phyloP scores from a whole-genome alignment of 2,113 vertebrate species.

The Brachirus orientalis region DNA sequence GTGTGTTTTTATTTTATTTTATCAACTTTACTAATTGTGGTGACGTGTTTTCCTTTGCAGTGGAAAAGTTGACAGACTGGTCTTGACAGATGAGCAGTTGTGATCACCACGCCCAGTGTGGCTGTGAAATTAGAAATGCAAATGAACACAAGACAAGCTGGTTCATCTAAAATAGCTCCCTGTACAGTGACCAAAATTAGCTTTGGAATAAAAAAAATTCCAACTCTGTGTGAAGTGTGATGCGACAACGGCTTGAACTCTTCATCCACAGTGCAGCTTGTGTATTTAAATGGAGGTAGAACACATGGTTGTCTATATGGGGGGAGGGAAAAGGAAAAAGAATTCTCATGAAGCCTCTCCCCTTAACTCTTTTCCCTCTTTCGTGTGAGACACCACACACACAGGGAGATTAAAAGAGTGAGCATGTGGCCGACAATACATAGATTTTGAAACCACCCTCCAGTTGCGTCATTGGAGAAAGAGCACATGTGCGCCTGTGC shows the following conservation, averaged over 20 bases:
- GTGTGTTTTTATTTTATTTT: too few relatives aligned
- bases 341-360: slow-evolving; percentile 11
- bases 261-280: slow-evolving; percentile 12
- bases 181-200: too few relatives aligned
- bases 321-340: slow-evolving; percentile 8
- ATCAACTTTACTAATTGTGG: too few relatives aligned
- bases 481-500: slow-evolving; percentile 54
- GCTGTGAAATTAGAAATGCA: too few relatives aligned
- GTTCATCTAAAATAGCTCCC: too few relatives aligned
- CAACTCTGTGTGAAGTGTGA: too few relatives aligned
- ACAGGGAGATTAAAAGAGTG: background rate
- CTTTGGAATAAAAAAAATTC: too few relatives aligned
- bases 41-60: too few relatives aligned
- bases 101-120: too few relatives aligned
- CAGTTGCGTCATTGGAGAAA: slow-evolving; percentile 25
- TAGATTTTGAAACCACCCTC: slow-evolving; percentile 42
- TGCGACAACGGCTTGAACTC: background rate
- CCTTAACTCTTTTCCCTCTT: slow-evolving; percentile 5
- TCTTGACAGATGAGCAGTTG: background rate
- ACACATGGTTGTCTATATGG: slow-evolving; percentile 17
- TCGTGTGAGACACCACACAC: background rate
- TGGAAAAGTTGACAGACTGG: too few relatives aligned
- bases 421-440: background rate
- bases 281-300: slow-evolving; percentile 32
- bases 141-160: too few relatives aligned